Evolutionary conservation across 2,888 invertebrate genomes (phyloP).

Genomic region (Melinaea marsaeus): DNA sequence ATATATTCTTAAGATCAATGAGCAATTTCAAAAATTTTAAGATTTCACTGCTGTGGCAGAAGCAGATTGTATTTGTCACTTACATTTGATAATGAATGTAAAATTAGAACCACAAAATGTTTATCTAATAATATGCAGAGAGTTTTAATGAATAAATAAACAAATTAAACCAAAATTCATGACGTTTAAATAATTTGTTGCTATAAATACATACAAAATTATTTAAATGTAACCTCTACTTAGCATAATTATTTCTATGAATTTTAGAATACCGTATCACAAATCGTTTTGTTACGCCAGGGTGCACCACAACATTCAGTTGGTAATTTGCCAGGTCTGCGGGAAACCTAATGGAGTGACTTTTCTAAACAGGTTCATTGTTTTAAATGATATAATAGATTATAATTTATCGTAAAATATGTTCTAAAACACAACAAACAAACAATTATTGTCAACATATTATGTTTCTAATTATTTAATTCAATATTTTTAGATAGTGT

Average conservation of each 20-base stretch:
- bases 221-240: conserved; percentile 6
- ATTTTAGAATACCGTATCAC: conserved; percentile 29
- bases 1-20: no score
- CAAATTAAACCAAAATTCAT: background rate
- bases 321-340: conserved; percentile 35
- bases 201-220: background rate
- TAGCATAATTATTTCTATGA: conserved; percentile 25
- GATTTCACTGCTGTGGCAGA: no score
- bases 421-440: background rate
- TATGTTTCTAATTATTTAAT: no score
- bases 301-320: conserved; percentile 9
- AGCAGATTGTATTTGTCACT: no score
- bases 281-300: conserved; percentile 31
- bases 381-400: conserved; percentile 13
- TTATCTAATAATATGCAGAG: no score
- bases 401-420: conserved; percentile 5
- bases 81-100: no score
- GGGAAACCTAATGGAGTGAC: conserved; percentile 26
- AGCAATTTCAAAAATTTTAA: no score
- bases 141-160: no score
- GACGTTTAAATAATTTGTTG: background rate
- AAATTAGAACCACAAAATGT: no score
- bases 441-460: no score
- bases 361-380: conserved; percentile 32
- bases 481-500: no score